Base-by-base conservation (phyloP, 2,888 invertebrate genomes). In the Idaea dimidiata region DNA sequence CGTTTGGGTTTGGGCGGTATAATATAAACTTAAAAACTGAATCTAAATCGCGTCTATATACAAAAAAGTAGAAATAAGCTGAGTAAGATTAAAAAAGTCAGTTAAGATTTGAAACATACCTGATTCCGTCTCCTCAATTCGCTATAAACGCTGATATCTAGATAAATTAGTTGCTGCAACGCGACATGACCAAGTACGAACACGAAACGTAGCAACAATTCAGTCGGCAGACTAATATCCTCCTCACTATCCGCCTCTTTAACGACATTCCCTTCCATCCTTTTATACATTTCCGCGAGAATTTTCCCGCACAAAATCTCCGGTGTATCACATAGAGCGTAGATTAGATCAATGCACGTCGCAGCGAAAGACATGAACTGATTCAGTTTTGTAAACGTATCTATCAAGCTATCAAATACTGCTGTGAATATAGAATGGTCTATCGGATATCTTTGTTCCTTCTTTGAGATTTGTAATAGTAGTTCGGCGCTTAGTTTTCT, bases 91-190 rank as follows among this genome's bases (percentile, higher is more conserved):
- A 5, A 24, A 58, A 43, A 14, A 69, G 6, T 10, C 8, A 57
- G 17, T 17, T 57, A 59, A 60, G 16, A 32, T 53, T 55, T 18
- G 3, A 18, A 17, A 63, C 64, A 74, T 73, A 89, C 92, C 90
- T 88, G 87, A 76, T 89, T 91, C 66, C 86, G 89, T 85, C 85
- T 94, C 77, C 89, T 80, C 74, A 98, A 90, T 84, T 98, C 98
- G 66, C 96, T 96, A 74, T 97, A 97, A 5, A 98, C 95, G 70
- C 94, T 94, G 32, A 96, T 95, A 77, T 99, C 98, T 62, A 98
- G 93, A 81, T 96, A 96, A 60, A 96, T 95, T 81, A 97, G 94
- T 79, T 97, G 96, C 71, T 96, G 95, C 63, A 96, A 86, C 0
- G 97, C 97, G 66, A 97, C 91, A 66, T 97, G 96, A 5, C 98